A percentile compares a stretch with the other conserved stretches of the same genome.
Conservation (phyloP, 2,113 vertebrate species). For the Pedionomus torquatus region DNA sequence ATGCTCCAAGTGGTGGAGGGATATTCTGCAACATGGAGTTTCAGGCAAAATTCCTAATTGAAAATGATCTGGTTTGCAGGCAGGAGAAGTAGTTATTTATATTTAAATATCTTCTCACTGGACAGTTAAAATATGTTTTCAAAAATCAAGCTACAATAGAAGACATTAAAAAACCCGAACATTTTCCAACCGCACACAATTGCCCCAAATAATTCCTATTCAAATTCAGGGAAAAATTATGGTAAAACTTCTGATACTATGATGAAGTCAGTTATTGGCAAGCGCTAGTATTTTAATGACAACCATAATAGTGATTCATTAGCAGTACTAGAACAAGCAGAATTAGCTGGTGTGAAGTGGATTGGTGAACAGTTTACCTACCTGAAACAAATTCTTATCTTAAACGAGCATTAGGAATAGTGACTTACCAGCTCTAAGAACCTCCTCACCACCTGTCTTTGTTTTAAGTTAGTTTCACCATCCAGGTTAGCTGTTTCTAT, state of each 20-base stretch:
- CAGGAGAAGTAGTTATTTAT: slow-evolving; percentile 31
- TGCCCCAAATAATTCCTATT: slow-evolving; percentile 39
- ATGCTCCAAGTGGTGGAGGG: neutral
- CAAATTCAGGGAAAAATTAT: slow-evolving; percentile 19
- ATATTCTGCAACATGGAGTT: neutral
- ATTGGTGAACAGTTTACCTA: neutral
- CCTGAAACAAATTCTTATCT: neutral
- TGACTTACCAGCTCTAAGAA: slow-evolving; percentile 91
- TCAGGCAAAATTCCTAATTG: slow-evolving; percentile 28
- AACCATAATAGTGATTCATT: neutral
- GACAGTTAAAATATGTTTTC: slow-evolving; percentile 15
- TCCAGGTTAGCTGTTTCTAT: slow-evolving; percentile 98
- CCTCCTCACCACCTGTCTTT: slow-evolving; percentile 91
- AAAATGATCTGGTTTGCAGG: slow-evolving; percentile 30
- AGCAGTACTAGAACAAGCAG: neutral
- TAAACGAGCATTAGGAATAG: neutral
- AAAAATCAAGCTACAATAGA: slow-evolving; percentile 38
- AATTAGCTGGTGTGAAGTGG: neutral
- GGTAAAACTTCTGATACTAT: neutral
- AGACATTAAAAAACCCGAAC: neutral
- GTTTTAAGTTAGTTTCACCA: slow-evolving; percentile 96
- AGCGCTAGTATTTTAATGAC: neutral
- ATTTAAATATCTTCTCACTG: neutral
- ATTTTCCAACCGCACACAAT: slow-evolving; percentile 39
- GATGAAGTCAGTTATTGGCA: slow-evolving; percentile 10